Conservation (phyloP, 2,113 vertebrate genomes). For the Apaloderma vittatum region DNA sequence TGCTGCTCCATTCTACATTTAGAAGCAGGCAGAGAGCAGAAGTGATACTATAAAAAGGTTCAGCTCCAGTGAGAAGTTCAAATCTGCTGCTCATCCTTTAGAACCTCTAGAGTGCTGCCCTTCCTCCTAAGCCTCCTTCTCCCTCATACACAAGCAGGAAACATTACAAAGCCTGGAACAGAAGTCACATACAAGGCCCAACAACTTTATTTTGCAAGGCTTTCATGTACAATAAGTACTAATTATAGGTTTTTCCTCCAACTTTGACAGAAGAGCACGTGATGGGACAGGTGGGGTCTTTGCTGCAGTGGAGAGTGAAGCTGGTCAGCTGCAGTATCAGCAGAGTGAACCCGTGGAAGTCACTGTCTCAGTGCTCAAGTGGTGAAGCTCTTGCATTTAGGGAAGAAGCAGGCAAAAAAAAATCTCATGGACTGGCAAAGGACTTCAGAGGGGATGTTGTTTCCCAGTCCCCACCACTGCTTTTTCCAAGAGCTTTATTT, state of each 20-base stretch:
- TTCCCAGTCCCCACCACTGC: background rate
- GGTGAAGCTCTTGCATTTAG: background rate
- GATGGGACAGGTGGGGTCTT: background rate
- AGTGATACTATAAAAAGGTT: constrained; percentile 49
- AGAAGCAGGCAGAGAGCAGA: background rate
- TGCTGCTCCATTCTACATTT: constrained; percentile 30
- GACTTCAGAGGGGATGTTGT: background rate
- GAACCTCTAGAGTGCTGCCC: background rate
- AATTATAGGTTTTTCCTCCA: background rate
- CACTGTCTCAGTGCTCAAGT: background rate
- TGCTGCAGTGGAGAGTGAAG: background rate
- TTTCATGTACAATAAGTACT: background rate
- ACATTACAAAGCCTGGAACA: background rate
- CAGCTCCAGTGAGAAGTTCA: background rate
- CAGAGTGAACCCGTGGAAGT: background rate
- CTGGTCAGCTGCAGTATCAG: background rate
- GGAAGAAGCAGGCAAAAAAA: background rate
- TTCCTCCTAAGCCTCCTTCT: background rate
- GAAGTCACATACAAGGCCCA: background rate
- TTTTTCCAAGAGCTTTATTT: background rate
- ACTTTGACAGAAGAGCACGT: background rate
- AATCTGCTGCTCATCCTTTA: background rate
- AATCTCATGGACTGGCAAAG: background rate
- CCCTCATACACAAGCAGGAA: background rate
- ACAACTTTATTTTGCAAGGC: background rate